Conservation (phyloP, 2,797 vertebrate genomes). For the Amblyraja radiata region DNA sequence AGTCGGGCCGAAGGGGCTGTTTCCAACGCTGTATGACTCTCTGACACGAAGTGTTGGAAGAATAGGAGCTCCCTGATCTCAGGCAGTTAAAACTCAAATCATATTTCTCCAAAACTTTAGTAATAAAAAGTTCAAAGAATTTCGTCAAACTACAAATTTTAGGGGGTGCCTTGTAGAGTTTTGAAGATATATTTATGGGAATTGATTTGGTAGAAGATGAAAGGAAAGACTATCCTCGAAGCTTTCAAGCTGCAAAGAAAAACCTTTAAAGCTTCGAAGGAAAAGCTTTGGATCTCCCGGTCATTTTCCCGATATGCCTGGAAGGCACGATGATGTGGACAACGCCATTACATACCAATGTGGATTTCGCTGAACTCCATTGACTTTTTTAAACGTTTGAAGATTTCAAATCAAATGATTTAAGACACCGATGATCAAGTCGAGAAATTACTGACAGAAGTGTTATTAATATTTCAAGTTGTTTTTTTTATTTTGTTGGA, state of each 20-base stretch:
- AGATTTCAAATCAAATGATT: constrained; percentile 34
- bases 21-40: no score
- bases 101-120: constrained; percentile 99
- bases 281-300: constrained; percentile 99
- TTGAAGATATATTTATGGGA: constrained; percentile 99
- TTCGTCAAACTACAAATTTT: constrained; percentile 99
- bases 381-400: constrained; percentile 37
- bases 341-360: constrained; percentile 90
- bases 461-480: constrained; percentile 35
- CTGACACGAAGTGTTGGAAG: constrained; percentile 70
- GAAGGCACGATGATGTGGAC: constrained; percentile 79
- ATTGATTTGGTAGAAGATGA: constrained; percentile 99
- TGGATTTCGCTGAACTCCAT: constrained; percentile 72
- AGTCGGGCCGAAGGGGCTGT: no score
- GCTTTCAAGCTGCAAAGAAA: constrained; percentile 71
- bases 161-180: constrained; percentile 94
- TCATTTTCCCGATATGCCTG: constrained; percentile 91
- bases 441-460: constrained; percentile 35
- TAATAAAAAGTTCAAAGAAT: constrained; percentile 94
- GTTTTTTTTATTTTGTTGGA: neutral
- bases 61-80: constrained; percentile 94
- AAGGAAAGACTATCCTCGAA: constrained; percentile 99
- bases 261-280: constrained; percentile 49
- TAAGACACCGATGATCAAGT: constrained; percentile 31
- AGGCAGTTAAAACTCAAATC: constrained; percentile 99